A percentile compares a stretch with the other conserved stretches of the same genome.
These are phyloP conservation scores for Frieseomelitta varia DNA, from an alignment of 1,140 invertebrate genomes.

Conservation along the genomic window DNA sequence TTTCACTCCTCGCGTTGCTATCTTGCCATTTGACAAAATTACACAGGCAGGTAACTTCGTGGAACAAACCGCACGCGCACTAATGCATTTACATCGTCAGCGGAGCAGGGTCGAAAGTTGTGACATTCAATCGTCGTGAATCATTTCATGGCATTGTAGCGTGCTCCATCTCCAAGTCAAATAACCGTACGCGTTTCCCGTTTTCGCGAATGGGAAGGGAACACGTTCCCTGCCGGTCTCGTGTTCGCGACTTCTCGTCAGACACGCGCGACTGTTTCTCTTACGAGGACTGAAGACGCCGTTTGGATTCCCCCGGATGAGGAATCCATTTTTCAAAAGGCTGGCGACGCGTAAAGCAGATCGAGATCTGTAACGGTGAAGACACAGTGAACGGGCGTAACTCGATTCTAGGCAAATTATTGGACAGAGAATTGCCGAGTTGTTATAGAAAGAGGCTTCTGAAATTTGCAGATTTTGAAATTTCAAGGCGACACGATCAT, in stretches of 20 bases:
- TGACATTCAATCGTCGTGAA: not conserved
- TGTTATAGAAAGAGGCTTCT: too few relatives aligned
- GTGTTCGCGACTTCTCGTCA: not conserved
- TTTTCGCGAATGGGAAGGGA: not conserved
- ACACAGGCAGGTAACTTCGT: not conserved
- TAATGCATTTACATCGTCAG: not conserved
- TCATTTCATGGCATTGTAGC: constrained; percentile 23
- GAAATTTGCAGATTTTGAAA: too few relatives aligned
- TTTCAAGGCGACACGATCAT: too few relatives aligned
- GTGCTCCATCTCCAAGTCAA: constrained; percentile 23
- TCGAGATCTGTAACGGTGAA: not conserved
- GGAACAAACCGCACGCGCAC: not conserved
- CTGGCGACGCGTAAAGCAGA: constrained; percentile 14
- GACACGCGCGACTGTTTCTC: constrained; percentile 20
- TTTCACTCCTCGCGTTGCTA: not conserved
- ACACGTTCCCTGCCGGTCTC: not conserved
- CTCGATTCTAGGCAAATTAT: too few relatives aligned
- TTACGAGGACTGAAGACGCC: not conserved
- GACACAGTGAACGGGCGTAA: too few relatives aligned
- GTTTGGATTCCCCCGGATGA: not conserved
- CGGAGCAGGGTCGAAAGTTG: not conserved
- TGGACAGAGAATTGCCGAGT: too few relatives aligned
- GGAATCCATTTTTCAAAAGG: constrained; percentile 51
- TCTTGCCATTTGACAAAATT: not conserved
- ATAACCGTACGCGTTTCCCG: not conserved